phyloP scores from a whole-genome alignment of 2,797 vertebrate genomes.

The Crenichthys baileyi region DNA sequence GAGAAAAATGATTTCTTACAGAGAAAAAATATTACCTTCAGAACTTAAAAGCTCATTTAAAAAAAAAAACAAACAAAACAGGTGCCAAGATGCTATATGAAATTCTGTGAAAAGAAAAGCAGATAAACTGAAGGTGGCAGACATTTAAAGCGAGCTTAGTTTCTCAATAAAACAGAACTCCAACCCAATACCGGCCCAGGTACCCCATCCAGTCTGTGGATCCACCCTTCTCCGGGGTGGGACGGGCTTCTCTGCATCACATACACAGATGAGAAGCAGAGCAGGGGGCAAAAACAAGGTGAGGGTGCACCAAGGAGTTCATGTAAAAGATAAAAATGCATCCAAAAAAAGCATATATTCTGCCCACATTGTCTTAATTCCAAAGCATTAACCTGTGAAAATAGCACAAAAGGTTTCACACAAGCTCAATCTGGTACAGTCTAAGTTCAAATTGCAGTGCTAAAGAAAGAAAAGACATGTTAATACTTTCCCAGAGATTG shows the following conservation, averaged over 20 bases:
- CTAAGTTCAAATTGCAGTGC: conserved; percentile 25
- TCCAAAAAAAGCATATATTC: conserved; percentile 28
- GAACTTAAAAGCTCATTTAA: conserved; percentile 62
- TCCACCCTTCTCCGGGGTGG: conserved; percentile 20
- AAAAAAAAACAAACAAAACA: conserved; percentile 39
- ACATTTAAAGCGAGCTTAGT: conserved; percentile 54
- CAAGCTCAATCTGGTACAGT: conserved; percentile 23
- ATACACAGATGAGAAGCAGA: conserved; percentile 56
- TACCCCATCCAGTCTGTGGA: conserved; percentile 15
- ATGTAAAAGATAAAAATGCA: conserved; percentile 8
- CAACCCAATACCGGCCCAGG: conserved; percentile 9
- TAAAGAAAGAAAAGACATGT: conserved; percentile 19
- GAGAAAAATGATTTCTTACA: conserved; percentile 53
- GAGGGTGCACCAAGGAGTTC: conserved; percentile 55
- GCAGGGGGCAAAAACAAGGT: conserved; percentile 35
- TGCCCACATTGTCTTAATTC: conserved; percentile 51
- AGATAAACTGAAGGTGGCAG: conserved; percentile 65
- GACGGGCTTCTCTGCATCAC: conserved; percentile 55
- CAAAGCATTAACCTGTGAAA: conserved; percentile 57
- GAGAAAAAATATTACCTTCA: conserved; percentile 74
- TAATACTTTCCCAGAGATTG: conserved; percentile 54
- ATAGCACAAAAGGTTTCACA: conserved; percentile 46
- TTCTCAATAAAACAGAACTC: conserved; percentile 46
- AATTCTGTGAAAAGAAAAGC: conserved; percentile 65
- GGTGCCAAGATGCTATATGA: conserved; percentile 42